Evolutionary conservation across 1,140 invertebrate genomes (phyloP).

Genomic region (Zaprionus nigranus): DNA sequence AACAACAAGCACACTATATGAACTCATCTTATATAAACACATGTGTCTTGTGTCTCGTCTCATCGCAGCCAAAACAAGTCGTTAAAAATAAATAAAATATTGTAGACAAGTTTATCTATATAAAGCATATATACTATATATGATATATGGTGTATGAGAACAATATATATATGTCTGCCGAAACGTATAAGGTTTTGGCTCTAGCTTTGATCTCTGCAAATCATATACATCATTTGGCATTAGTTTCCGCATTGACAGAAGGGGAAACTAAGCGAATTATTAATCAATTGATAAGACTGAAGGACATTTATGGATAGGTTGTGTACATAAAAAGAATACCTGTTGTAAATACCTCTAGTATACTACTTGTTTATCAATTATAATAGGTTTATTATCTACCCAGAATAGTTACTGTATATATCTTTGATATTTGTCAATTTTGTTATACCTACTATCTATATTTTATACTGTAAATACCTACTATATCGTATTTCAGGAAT

Average conservation of each 20-base stretch:
- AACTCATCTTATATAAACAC: conserved; percentile 34
- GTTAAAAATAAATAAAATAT: conserved; percentile 28
- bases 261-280: neutral
- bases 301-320: neutral
- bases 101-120: conserved; percentile 4
- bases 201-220: conserved; percentile 3
- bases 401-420: no score
- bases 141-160: conserved; percentile 17
- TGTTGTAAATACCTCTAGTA: neutral
- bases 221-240: conserved; percentile 5
- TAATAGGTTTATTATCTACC: no score
- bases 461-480: no score
- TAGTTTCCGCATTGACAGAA: neutral
- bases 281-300: conserved; percentile 4
- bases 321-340: neutral
- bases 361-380: neutral
- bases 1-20: conserved; percentile 2
- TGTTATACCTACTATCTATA: no score
- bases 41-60: conserved; percentile 2
- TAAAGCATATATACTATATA: conserved; percentile 8
- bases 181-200: neutral
- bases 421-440: no score
- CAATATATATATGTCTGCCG: neutral
- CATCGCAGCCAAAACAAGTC: conserved; percentile 28
- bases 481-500: no score